Evolutionary conservation across 2,888 invertebrate genomes (phyloP).

Genomic region (Rotaria magnacalcarata): DNA sequence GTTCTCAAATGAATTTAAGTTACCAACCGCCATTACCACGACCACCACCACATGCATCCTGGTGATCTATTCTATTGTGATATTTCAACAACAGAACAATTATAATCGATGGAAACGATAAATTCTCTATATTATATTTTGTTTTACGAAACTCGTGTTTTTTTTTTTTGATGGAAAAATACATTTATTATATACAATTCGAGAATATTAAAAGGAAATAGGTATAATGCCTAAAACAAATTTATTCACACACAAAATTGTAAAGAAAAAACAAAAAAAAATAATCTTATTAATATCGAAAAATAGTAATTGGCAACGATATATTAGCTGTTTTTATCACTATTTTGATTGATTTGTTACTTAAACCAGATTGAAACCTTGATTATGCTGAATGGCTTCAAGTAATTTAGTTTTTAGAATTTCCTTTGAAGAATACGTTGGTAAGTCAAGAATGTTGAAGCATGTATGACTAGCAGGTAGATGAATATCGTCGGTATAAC

Average conservation of each 20-base stretch:
- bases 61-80: conserved; percentile 25
- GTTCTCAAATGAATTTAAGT: background rate
- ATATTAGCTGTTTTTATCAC: too few species aligned
- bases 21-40: conserved; percentile 20
- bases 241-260: too few species aligned
- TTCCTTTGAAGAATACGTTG: conserved; percentile 79
- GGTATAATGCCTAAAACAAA: background rate
- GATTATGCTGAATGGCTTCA: conserved; percentile 87
- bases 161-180: background rate
- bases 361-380: conserved; percentile 71
- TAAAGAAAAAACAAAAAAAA: too few species aligned
- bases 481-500: conserved; percentile 72
- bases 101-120: background rate
- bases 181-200: background rate
- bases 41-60: conserved; percentile 33
- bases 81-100: background rate
- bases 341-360: background rate
- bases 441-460: conserved; percentile 88
- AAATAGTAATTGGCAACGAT: too few species aligned
- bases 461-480: conserved; percentile 96
- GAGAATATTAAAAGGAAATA: background rate
- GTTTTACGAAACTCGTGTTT: background rate
- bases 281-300: too few species aligned
- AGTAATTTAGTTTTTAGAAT: conserved; percentile 77
- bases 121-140: background rate